Conservation (phyloP, 2,113 vertebrate species). For the Lepus americanus region DNA sequence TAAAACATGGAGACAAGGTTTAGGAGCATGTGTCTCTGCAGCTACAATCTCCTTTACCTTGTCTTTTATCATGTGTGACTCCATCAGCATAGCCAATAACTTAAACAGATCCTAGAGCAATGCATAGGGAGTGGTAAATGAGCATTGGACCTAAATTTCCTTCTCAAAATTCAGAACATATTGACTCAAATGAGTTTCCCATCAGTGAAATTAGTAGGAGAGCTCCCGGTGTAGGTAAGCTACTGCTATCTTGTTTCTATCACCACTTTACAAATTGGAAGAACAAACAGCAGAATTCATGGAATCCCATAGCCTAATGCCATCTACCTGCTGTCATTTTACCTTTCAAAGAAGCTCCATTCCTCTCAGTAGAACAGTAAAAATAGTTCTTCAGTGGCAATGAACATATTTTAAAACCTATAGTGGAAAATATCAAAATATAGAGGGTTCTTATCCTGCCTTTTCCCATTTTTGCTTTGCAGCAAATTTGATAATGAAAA, state of each 20-base stretch:
- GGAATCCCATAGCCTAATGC: not conserved
- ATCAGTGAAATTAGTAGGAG: not conserved
- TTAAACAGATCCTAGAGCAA: not conserved
- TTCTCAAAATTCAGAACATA: not conserved
- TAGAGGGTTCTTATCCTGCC: slow-evolving; percentile 55
- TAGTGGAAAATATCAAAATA: slow-evolving; percentile 54
- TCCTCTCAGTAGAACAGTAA: slow-evolving; percentile 9
- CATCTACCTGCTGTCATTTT: not conserved
- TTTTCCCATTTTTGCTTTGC: slow-evolving; percentile 63
- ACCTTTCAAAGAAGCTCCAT: slow-evolving; percentile 44
- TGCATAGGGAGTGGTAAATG: not conserved
- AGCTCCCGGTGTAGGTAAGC: not conserved
- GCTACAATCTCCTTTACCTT: not conserved
- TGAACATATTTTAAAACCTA: slow-evolving; percentile 56
- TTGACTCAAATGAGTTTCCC: not conserved
- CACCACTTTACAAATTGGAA: not conserved
- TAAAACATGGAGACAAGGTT: not conserved
- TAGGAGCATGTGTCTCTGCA: not conserved
- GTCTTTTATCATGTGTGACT: not conserved
- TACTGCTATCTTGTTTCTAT: not conserved
- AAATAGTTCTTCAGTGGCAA: slow-evolving; percentile 56
- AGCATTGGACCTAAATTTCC: not conserved
- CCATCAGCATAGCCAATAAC: not conserved
- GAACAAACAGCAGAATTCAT: not conserved
- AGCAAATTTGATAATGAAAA: slow-evolving; percentile 69